These are phyloP conservation scores for Gobius niger DNA, from an alignment of 2,113 vertebrate genomes.

Conservation along the genomic window DNA sequence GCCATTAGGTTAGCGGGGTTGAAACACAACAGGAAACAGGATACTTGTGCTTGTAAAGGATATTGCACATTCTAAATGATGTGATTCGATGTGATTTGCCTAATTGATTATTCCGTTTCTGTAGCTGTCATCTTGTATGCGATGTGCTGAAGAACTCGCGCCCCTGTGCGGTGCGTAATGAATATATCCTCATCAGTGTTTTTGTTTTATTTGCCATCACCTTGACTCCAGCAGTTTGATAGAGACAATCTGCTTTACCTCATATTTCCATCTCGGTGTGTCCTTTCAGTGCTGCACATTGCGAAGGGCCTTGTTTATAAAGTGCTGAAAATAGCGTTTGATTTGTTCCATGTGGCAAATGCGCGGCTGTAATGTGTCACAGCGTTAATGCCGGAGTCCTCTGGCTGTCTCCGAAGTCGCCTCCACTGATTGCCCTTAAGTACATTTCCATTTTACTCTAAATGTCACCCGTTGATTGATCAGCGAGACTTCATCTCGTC, in stretches of 20 bases:
- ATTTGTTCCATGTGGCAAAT: slow-evolving; percentile 41
- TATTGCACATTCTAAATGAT: too few species aligned
- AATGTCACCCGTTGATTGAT: slow-evolving; percentile 14
- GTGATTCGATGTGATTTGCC: too few species aligned
- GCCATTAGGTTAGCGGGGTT: too few species aligned
- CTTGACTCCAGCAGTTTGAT: slow-evolving; percentile 12
- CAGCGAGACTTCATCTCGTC: slow-evolving; percentile 1
- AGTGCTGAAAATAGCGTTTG: slow-evolving; percentile 38
- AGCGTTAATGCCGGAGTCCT: slow-evolving; percentile 23
- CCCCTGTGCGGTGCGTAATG: not conserved
- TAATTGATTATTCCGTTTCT: too few species aligned
- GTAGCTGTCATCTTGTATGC: not conserved
- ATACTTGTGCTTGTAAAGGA: too few species aligned
- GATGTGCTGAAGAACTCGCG: not conserved
- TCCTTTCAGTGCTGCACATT: slow-evolving; percentile 34
- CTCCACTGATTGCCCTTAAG: slow-evolving; percentile 19
- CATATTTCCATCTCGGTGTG: slow-evolving; percentile 31
- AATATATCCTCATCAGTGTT: not conserved
- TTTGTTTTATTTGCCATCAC: not conserved
- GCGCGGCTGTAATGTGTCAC: slow-evolving; percentile 42
- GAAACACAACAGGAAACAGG: too few species aligned
- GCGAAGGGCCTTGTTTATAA: slow-evolving; percentile 40
- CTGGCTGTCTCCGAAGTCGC: slow-evolving; percentile 7
- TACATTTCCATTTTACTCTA: slow-evolving; percentile 17
- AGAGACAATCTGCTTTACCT: slow-evolving; percentile 19